Evolutionary conservation across 2,888 invertebrate genomes (phyloP), one percentile per base, ranked within the genome.

Genomic region (Vannuccia rotundouncinata): DNA sequence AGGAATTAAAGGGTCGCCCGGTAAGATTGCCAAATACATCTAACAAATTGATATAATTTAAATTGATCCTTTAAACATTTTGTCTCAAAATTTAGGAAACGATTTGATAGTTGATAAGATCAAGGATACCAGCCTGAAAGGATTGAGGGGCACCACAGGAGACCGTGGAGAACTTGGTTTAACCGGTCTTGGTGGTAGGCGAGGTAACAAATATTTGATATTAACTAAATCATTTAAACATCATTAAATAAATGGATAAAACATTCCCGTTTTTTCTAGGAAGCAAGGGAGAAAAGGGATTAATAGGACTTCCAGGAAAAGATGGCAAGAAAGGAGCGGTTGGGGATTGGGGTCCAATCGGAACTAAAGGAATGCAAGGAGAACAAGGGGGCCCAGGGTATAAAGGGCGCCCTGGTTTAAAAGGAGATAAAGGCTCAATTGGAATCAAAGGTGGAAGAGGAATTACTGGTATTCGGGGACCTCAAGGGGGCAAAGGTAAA

Each of bases 401-500:
- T 22, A 22, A 59, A 74, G 78, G 78, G 2, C 25, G 27, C 66
- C 13, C 60, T 10, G 78, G 78, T 1, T 78, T 78, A 78, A 30
- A 30, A 60, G 78, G 78, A n/a, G 60, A 78, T 28, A 78, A 78
- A n/a, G 78, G 78, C 27, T 59, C 28, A 1, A 1, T 78, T 27
- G 78, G 78, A 31, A 27, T 59, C 45, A 66, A 60, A 28, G 78
- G 78, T 1, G 78, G 2, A 22, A 1, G 28, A 60, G 78, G 78
- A 28, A 29, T 60, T 1, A 27, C 78, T 28, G 78, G 78, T 59
- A 59, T 29, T 1, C 78, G 0, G 27, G 78, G 78, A 1, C 78
- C 59, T 28, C n/a, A 78, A 25, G 78, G 66, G 13, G 2, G 13
- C 25, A 66, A 66, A 22, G 66, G 66, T 22, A 17, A 5, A 22